Percentiles rank a stretch among this genome's conserved stretches.
phyloP scores from a whole-genome alignment of 2,113 vertebrate genomes.

The Tupaia tana region DNA sequence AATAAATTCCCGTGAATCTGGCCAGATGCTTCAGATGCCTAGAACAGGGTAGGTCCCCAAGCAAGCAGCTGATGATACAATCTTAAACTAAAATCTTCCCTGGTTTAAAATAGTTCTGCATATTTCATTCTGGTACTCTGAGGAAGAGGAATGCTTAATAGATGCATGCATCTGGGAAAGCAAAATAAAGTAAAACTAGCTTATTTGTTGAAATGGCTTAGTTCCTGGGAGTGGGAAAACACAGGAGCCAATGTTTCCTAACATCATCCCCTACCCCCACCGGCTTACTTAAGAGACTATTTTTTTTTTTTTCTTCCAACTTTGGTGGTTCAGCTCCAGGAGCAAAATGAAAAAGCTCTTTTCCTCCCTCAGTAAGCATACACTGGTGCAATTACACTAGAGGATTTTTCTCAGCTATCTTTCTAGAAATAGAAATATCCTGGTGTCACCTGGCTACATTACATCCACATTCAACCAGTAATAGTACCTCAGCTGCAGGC shows the following conservation, averaged over 20 bases:
- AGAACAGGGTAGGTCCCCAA: neutral
- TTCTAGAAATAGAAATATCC: constrained; percentile 73
- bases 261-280: neutral
- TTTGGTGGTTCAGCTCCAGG: constrained; percentile 41
- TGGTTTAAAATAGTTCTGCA: neutral
- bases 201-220: constrained; percentile 47
- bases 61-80: neutral
- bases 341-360: constrained; percentile 65
- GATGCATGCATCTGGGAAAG: neutral
- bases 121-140: neutral
- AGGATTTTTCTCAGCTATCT: constrained; percentile 46
- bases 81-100: constrained; percentile 9
- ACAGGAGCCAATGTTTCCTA: neutral
- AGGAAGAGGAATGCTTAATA: neutral
- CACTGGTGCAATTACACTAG: constrained; percentile 46
- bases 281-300: constrained; percentile 18
- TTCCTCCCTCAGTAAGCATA: constrained; percentile 48
- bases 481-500: constrained; percentile 71
- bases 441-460: constrained; percentile 21
- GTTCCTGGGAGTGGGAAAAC: neutral
- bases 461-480: constrained; percentile 51
- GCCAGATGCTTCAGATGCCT: neutral
- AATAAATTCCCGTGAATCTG: neutral
- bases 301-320: neutral
- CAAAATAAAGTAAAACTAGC: neutral